Evolutionary conservation across 1,140 invertebrate species (phyloP).

Genomic region (Manduca sexta): DNA sequence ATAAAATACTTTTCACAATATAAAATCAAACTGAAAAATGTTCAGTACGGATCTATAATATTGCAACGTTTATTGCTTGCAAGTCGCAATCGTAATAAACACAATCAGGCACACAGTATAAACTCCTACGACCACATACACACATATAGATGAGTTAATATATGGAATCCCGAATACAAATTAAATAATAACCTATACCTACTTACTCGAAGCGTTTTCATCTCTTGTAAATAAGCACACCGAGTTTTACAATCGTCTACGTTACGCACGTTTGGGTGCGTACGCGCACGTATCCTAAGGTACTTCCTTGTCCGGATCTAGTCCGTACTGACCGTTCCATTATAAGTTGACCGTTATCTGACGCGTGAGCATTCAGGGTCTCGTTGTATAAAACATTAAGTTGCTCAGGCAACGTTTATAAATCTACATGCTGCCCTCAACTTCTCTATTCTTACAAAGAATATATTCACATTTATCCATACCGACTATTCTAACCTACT

Average conservation of each 20-base stretch:
- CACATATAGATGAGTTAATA: conserved; percentile 20
- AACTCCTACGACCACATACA: conserved; percentile 29
- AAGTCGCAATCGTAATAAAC: too few species aligned
- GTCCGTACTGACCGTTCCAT: neutral
- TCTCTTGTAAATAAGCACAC: neutral
- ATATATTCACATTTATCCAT: conserved; percentile 25
- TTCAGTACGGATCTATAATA: conserved; percentile 36
- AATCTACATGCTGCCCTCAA: neutral
- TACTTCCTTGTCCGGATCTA: neutral
- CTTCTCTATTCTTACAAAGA: neutral
- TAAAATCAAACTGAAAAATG: conserved; percentile 16
- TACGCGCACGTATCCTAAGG: too few species aligned
- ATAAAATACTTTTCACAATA: conserved; percentile 17
- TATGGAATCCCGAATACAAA: conserved; percentile 44
- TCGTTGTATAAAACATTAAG: conserved; percentile 29
- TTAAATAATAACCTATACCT: conserved; percentile 23
- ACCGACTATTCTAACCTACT: conserved; percentile 23
- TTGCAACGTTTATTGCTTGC: conserved; percentile 59
- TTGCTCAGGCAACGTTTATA: too few species aligned
- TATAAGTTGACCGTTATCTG: neutral
- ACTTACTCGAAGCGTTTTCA: conserved; percentile 29
- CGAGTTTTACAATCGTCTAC: too few species aligned
- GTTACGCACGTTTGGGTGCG: neutral
- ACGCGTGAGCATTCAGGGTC: neutral
- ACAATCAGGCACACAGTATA: conserved; percentile 49